Base-by-base conservation (phyloP, 2,888 invertebrate genomes). In the Neoascia interrupta region DNA sequence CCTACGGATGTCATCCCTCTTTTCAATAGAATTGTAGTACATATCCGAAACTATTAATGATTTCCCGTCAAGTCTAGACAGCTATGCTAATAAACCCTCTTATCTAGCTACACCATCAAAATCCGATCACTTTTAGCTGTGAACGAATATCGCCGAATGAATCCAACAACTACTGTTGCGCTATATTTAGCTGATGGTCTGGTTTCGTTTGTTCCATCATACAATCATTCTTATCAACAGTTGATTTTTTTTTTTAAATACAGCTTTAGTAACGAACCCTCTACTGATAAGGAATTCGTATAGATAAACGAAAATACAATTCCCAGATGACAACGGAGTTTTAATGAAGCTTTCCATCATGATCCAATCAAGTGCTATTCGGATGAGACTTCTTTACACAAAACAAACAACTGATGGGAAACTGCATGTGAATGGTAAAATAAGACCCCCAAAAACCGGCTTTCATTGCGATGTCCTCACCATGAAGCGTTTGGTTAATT, bases 281-380 rank as follows among this genome's bases (percentile, higher is more conserved):
- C 34, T 18, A 41, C 41, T 47, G 76, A 76, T 76, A 76, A 76
- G 76, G 41, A 39, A 11, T 54, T 63, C 34, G 49, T 54, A 10
- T 21, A 51, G 76, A 76, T 76, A 76, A 70, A 45, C 39, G 15
- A 56, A 69, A 69, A 51, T 49, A 63, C 41, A 54, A 39, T 60
- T 41, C 31, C 13, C 39, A 63, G 63, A 64, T 70, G 69, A 63
- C n/a, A 69, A 75, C 61, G 31, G 28, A 28, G 15, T 34, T 34
- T 31, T 36, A 21, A 37, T 45, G 11, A 19, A 54, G 6, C n/a
- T 23, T 11, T 43, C 5, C 23, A 37, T 4, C 6, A 16, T 15
- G 11, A 16, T 23, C n/a, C n/a, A n/a, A n/a, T n/a, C n/a, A 21
- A 23, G 1, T 11, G 8, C 8, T 13, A 23, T 39, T 1, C 11